A percentile compares a stretch with the other conserved stretches of the same genome.
These are phyloP conservation scores for Turnix velox DNA, from an alignment of 2,113 vertebrate species.

Conservation along the genomic window DNA sequence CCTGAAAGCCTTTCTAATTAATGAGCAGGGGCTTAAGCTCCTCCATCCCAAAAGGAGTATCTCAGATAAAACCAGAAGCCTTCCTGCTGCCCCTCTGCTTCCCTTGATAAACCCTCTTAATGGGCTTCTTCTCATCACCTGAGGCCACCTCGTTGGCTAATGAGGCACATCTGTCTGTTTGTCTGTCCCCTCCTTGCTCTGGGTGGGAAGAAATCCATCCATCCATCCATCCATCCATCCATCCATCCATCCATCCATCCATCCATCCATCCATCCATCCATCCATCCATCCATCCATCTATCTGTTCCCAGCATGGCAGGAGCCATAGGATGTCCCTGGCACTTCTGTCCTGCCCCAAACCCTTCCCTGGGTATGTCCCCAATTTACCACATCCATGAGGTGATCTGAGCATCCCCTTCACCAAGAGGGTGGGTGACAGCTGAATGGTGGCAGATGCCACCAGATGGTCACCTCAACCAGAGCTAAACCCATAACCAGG, in stretches of 20 bases:
- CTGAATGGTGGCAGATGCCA: conserved; percentile 8
- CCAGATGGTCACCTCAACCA: conserved; percentile 2
- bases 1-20: conserved; percentile 42
- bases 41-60: background rate
- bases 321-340: background rate
- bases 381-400: accelerated
- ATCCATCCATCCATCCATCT: background rate
- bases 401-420: background rate
- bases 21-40: background rate
- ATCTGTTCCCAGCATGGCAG: accelerated
- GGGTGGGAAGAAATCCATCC: background rate
- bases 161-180: background rate
- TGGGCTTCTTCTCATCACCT: conserved; percentile 17
- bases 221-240: background rate
- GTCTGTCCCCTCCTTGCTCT: background rate
- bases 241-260: background rate
- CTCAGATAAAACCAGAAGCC: background rate
- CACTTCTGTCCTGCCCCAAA: background rate
- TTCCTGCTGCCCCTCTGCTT: accelerated
- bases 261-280: background rate
- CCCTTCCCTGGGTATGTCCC: accelerated
- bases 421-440: background rate
- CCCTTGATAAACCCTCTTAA: conserved; percentile 14
- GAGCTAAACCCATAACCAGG: background rate
- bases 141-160: background rate